Evolutionary conservation across 2,797 vertebrate genomes (phyloP).

Genomic region (Eulemur rubriventer): DNA sequence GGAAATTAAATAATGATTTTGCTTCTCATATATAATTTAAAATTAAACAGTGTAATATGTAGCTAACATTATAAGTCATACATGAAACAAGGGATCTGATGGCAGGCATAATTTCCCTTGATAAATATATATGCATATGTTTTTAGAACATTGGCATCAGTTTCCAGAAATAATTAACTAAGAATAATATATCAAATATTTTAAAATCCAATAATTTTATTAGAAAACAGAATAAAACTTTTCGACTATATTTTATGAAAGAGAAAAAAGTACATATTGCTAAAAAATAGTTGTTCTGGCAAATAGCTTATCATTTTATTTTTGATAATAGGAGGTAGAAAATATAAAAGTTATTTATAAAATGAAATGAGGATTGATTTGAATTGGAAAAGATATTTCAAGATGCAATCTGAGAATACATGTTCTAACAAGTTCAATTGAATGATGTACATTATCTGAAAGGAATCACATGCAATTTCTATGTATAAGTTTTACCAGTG

Average conservation of each 20-base stretch:
- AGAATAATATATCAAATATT: not conserved
- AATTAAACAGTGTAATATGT: constrained; percentile 5
- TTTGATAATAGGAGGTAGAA: not conserved
- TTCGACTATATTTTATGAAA: constrained; percentile 9
- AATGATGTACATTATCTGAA: constrained; percentile 29
- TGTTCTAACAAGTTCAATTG: not conserved
- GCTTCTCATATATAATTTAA: not conserved
- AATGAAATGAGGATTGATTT: not conserved
- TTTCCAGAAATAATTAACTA: constrained; percentile 19
- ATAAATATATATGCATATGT: not conserved
- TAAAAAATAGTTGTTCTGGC: not conserved
- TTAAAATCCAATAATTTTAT: not conserved
- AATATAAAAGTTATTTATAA: not conserved
- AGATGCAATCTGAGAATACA: not conserved
- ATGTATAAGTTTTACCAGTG: not conserved
- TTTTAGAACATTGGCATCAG: not conserved
- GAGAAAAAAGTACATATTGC: not conserved
- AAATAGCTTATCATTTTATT: not conserved
- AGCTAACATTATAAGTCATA: not conserved
- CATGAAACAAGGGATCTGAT: not conserved
- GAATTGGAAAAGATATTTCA: not conserved
- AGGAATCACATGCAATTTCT: constrained; percentile 9
- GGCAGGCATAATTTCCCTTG: not conserved
- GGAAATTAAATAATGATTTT: constrained; percentile 29
- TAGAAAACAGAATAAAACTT: not conserved